Evolutionary conservation across 2,888 invertebrate genomes (phyloP).

Genomic region (Galeopsomyia nigrocyanea): DNA sequence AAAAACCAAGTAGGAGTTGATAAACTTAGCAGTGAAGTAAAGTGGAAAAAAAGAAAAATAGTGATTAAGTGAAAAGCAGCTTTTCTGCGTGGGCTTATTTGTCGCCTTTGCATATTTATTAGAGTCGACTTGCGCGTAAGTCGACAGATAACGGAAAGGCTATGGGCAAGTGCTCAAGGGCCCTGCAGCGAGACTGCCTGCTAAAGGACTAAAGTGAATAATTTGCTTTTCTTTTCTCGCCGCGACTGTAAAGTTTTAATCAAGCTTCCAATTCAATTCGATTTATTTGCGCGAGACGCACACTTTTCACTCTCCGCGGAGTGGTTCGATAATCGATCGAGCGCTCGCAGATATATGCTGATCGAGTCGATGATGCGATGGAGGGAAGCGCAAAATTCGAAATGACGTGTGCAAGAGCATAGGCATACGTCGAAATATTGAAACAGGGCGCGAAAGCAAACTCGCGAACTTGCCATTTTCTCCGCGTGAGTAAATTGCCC

Average conservation of each 20-base stretch:
- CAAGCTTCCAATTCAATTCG: slow-evolving; percentile 50
- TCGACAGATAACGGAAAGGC: slow-evolving; percentile 55
- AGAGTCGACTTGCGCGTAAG: slow-evolving; percentile 50
- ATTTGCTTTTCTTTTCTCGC: slow-evolving; percentile 47
- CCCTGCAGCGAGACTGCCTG: slow-evolving; percentile 39
- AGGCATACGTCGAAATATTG: slow-evolving; percentile 37
- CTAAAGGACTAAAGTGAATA: slow-evolving; percentile 53
- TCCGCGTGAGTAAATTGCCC: no score
- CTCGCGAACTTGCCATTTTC: not conserved
- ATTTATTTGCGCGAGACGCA: slow-evolving; percentile 44
- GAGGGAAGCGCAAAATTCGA: no score
- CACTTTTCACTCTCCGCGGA: slow-evolving; percentile 7
- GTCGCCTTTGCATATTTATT: slow-evolving; percentile 64
- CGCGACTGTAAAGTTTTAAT: slow-evolving; percentile 55
- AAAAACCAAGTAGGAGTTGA: not conserved
- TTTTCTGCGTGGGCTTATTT: slow-evolving; percentile 55
- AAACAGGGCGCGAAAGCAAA: slow-evolving; percentile 40
- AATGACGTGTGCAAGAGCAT: no score
- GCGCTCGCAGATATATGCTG: slow-evolving; percentile 2
- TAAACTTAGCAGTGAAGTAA: slow-evolving; percentile 13
- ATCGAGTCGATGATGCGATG: not conserved
- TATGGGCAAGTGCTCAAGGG: slow-evolving; percentile 46
- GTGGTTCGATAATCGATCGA: not conserved
- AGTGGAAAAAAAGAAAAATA: slow-evolving; percentile 33
- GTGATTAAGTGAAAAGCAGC: slow-evolving; percentile 45